Percentiles rank a stretch among this genome's conserved stretches.
These are phyloP conservation scores for Porites lutea DNA, from an alignment of 64 coral and sea anemone genomes.

Conservation along the genomic window DNA sequence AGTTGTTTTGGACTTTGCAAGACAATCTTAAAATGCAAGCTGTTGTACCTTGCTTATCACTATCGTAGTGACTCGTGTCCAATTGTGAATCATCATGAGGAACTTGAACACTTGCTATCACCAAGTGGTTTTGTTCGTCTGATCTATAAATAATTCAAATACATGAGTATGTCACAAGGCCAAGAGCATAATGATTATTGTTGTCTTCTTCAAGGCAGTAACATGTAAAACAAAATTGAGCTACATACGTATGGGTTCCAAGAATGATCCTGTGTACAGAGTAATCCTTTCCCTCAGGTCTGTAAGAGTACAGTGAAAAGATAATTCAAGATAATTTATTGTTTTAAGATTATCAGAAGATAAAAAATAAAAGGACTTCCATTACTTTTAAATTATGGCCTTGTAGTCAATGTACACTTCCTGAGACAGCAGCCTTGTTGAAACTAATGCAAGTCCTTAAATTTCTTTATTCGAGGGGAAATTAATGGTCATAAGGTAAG, in stretches of 20 bases:
- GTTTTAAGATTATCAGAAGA: too few relatives aligned
- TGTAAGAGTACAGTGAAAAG: not conserved
- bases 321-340: not conserved
- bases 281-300: conserved; percentile 99
- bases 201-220: too few relatives aligned
- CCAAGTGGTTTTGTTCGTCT: conserved; percentile 98
- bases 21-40: not conserved
- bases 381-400: too few relatives aligned
- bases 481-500: too few relatives aligned
- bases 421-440: too few relatives aligned
- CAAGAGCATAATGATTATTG: not conserved
- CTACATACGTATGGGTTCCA: conserved; percentile 99
- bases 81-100: conserved; percentile 95
- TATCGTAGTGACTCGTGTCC: conserved; percentile 97
- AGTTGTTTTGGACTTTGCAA: not conserved
- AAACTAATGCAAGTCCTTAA: too few relatives aligned
- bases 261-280: conserved; percentile 97
- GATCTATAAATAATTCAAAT: conserved; percentile 61
- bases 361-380: too few relatives aligned
- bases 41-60: conserved; percentile 91
- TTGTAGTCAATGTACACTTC: too few relatives aligned
- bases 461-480: too few relatives aligned
- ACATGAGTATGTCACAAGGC: not conserved
- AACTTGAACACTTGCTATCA: conserved; percentile 99
- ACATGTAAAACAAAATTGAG: too few relatives aligned